Conservation (phyloP, 2,888 invertebrate genomes). For the Clitarchus hookeri region DNA sequence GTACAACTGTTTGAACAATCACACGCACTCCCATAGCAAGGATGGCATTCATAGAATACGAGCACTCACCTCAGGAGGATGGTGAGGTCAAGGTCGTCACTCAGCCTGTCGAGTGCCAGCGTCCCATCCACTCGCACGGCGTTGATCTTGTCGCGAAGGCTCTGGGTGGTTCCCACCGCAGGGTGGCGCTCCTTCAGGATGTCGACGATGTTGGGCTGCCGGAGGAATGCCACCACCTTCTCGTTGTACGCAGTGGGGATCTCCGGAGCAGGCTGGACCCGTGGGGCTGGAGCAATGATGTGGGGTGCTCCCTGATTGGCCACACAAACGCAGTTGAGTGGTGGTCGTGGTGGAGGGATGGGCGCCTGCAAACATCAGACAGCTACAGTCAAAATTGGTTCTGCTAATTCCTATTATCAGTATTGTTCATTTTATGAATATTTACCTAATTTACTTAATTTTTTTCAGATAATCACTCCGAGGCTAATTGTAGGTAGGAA, state of each 20-base stretch:
- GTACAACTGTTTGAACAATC: no score
- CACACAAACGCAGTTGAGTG: constrained; percentile 49
- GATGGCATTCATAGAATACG: not conserved
- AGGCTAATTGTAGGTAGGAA: no score
- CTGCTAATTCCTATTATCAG: no score
- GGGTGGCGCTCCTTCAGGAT: constrained; percentile 84
- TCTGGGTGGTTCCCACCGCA: constrained; percentile 66
- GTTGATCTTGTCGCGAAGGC: constrained; percentile 84
- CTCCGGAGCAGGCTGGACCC: constrained; percentile 52
- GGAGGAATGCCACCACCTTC: constrained; percentile 93
- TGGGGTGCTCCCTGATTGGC: constrained; percentile 41
- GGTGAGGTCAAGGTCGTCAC: constrained; percentile 92
- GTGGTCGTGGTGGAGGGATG: constrained; percentile 73
- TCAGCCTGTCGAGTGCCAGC: constrained; percentile 79
- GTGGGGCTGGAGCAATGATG: constrained; percentile 39
- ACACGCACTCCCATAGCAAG: no score
- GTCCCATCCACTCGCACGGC: constrained; percentile 89
- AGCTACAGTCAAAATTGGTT: not conserved
- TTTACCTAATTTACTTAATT: no score
- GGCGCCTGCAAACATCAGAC: constrained; percentile 65
- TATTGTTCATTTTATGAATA: no score
- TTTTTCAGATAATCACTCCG: no score
- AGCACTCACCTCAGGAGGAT: constrained; percentile 81
- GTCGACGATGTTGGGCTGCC: constrained; percentile 92
- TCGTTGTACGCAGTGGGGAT: constrained; percentile 94